Evolutionary conservation across 2,888 invertebrate genomes (phyloP), one percentile per base, ranked within the genome.

Genomic region (Apamea sordens): DNA sequence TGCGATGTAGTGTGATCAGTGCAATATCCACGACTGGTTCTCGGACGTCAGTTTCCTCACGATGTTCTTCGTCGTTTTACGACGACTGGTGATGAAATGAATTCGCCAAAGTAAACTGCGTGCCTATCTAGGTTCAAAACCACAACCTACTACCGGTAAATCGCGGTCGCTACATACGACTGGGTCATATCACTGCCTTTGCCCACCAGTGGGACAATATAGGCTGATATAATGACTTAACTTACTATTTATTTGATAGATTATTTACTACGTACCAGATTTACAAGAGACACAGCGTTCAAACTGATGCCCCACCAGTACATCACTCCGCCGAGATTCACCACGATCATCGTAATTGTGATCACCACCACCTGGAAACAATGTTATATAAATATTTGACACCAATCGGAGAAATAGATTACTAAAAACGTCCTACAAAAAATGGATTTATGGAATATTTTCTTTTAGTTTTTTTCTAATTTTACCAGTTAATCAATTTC

Each of bases 241-340:
- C 5, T 24, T 65, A 65, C 15, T 13, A 8, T 10, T 36, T 15
- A 69, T 50, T 59, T 28, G 2, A 28, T 1, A 24, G 10, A 36
- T 32, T 8, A 61, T 32, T 32, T 7, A 13, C 15, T 15, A 99
- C 99, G 91, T 85, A 97, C 96, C 89, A 99, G 97, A 96, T 99
- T 99, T 79, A 99, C 99, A 10, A 99, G 97, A 0, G 99, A 99
- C 2, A 99, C 98, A 0, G 99, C 99, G 93, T 99, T 99, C 73
- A 99, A 97, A 59, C 98, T 98, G 86, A 99, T 99, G 89, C 98
- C 97, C 99, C 99, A 99, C 97, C 99, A 98, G 96, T 98, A 99
- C 99, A 99, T 99, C 85, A 99, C 97, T 3, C 99, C 99, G 75
- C 99, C 98, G 88, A 99, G 97, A 94, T 99, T 98, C 69, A 98